Conservation (phyloP, 2,797 vertebrate species). For the Lateolabrax maculatus region DNA sequence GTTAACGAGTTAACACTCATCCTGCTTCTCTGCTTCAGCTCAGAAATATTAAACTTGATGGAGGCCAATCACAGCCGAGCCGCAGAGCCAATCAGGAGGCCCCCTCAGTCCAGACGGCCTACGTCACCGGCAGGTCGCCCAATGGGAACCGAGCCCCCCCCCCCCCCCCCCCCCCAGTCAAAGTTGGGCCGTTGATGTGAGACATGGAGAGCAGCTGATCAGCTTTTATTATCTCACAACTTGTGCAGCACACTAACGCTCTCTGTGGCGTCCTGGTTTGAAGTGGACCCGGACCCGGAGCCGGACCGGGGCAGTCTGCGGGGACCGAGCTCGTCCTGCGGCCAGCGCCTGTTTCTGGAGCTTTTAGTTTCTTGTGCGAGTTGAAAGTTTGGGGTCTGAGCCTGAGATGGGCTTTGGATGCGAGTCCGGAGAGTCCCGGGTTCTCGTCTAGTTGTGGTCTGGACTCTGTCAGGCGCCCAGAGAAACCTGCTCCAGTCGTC, state of each 20-base stretch:
- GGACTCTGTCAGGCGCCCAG: slow-evolving; percentile 32
- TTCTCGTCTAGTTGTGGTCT: slow-evolving; percentile 35
- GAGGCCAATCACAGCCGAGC: background rate
- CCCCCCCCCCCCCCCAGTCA: slow-evolving; percentile 63
- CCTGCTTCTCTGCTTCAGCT: too few species aligned
- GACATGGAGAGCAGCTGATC: slow-evolving; percentile 84
- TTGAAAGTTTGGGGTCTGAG: background rate
- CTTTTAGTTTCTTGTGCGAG: too few species aligned
- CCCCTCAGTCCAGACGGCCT: slow-evolving; percentile 51
- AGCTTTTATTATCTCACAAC: slow-evolving; percentile 88
- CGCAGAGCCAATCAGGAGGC: slow-evolving; percentile 81
- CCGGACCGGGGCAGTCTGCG: background rate
- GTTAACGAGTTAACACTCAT: too few species aligned
- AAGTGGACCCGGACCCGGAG: slow-evolving; percentile 40
- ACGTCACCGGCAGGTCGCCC: slow-evolving; percentile 74
- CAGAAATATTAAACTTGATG: too few species aligned
- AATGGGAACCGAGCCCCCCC: slow-evolving; percentile 77
- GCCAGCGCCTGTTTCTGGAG: too few species aligned
- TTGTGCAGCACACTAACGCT: slow-evolving; percentile 78
- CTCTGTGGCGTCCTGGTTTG: slow-evolving; percentile 66
- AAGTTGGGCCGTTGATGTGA: slow-evolving; percentile 87
- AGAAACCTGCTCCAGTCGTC: slow-evolving; percentile 17
- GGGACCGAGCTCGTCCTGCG: too few species aligned
- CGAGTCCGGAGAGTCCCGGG: slow-evolving; percentile 42
- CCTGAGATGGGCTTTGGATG: slow-evolving; percentile 66